These are phyloP conservation scores for Agrenia bidenticulata DNA, from an alignment of 2,888 invertebrate species.

Conservation along the genomic window DNA sequence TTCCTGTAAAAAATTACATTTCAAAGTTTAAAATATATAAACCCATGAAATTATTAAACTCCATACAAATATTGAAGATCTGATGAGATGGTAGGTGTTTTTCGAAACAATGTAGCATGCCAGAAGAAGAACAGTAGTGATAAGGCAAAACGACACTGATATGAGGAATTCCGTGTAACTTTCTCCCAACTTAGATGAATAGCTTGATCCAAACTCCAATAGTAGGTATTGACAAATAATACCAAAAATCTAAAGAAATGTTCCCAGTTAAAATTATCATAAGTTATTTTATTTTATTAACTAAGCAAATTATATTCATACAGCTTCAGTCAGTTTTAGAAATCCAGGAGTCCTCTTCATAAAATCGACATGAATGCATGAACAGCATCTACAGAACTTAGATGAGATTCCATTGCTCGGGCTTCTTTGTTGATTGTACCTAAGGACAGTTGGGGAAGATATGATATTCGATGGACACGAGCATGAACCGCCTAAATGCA, in stretches of 20 bases:
- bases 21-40: neutral
- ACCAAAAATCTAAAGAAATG: slow-evolving; percentile 66
- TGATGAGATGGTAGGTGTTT: slow-evolving; percentile 71
- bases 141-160: slow-evolving; percentile 75
- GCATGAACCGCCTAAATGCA: slow-evolving; percentile 41
- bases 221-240: slow-evolving; percentile 79
- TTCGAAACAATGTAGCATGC: slow-evolving; percentile 77
- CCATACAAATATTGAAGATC: slow-evolving; percentile 82
- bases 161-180: slow-evolving; percentile 79
- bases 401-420: slow-evolving; percentile 17
- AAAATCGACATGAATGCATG: slow-evolving; percentile 74
- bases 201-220: slow-evolving; percentile 73
- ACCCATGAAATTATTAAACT: slow-evolving; percentile 18
- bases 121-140: slow-evolving; percentile 73
- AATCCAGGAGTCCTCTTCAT: slow-evolving; percentile 71
- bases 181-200: slow-evolving; percentile 72
- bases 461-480: slow-evolving; percentile 49
- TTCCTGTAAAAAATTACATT: slow-evolving; percentile 64
- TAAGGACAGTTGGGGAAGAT: slow-evolving; percentile 45
- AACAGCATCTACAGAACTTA: slow-evolving; percentile 25
- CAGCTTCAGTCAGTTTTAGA: slow-evolving; percentile 73
- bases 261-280: neutral
- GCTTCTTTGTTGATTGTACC: slow-evolving; percentile 32
- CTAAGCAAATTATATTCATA: too few relatives aligned
- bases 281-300: slow-evolving; percentile 1